Evolutionary conservation across 2,888 invertebrate species (phyloP).

Genomic region (Danaus chrysippus): DNA sequence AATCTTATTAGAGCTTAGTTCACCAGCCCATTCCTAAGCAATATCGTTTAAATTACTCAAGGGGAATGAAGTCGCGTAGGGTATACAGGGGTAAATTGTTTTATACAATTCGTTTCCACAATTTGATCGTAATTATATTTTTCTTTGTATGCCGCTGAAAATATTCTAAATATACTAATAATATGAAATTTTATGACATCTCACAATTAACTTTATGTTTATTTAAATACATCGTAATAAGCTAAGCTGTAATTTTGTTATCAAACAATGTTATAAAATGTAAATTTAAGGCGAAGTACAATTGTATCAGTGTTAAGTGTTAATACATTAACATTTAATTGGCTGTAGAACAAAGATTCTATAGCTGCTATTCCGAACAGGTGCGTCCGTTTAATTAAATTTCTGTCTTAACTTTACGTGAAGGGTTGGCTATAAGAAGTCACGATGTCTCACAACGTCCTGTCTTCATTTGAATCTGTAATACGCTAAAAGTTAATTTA

Average conservation of each 20-base stretch:
- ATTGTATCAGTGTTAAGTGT: constrained; percentile 1
- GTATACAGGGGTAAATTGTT: constrained; percentile 40
- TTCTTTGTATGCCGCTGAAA: too few relatives aligned
- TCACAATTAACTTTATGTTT: too few relatives aligned
- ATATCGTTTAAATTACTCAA: constrained; percentile 51
- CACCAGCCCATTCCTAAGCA: constrained; percentile 42
- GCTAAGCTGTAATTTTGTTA: too few relatives aligned
- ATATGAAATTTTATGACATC: too few relatives aligned
- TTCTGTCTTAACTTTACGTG: constrained; percentile 14
- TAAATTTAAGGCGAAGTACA: not conserved
- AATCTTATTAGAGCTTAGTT: constrained; percentile 60
- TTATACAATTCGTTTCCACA: constrained; percentile 33
- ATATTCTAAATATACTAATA: too few relatives aligned
- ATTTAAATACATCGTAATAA: too few relatives aligned
- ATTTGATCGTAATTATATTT: constrained; percentile 29
- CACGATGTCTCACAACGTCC: constrained; percentile 28
- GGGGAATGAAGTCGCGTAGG: constrained; percentile 42
- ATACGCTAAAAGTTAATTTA: constrained; percentile 55
- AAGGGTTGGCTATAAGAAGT: constrained; percentile 29
- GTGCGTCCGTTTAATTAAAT: constrained; percentile 25
- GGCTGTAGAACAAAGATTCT: constrained; percentile 8
- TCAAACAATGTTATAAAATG: not conserved
- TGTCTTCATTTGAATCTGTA: constrained; percentile 32
- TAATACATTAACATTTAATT: constrained; percentile 3
- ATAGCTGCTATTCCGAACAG: constrained; percentile 13